Evolutionary conservation across 2,888 invertebrate genomes (phyloP), one percentile per base, ranked within the genome.

Genomic region (Clunio marinus): DNA sequence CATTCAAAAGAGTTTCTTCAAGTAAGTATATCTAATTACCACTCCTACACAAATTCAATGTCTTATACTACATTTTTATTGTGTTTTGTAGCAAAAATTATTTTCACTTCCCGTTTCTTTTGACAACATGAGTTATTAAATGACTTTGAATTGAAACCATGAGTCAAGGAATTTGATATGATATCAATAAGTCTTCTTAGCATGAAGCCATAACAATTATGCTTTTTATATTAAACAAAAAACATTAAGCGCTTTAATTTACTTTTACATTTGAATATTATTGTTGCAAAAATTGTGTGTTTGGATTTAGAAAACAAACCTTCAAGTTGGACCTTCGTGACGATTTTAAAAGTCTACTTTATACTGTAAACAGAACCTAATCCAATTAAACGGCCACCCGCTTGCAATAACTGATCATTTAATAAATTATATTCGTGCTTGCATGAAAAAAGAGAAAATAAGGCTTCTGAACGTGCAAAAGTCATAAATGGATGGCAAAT

Each of bases 81-180:
- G n/a, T n/a, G n/a, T n/a, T n/a, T n/a, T n/a, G n/a, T n/a, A n/a
- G n/a, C n/a, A n/a, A n/a, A n/a, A n/a, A n/a, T n/a, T n/a, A n/a
- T n/a, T n/a, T n/a, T n/a, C n/a, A n/a, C 27, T 62, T 41, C 35
- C 37, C 37, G 37, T 62, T 62, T 62, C 37, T 62, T 37, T 37
- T n/a, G n/a, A 37, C 41, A 37, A 24, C 62, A 37, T 59, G 22
- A 24, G 35, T 62, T 62, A 62, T 62, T 20, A 62, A 35, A 62
- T 62, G 37, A 20, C n/a, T 28, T 41, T 62, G 37, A 41, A 24
- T 62, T 57, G 13, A 32, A 7, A n/a, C 13, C 27, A n/a, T 28
- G 57, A 57, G 57, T n/a, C 27, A n/a, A n/a, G 41, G 15, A 41
- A 62, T 41, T 62, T 37, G 24, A 62, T 62, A 62, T 62, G 62